These are phyloP conservation scores for Chironomus tepperi DNA, from an alignment of 1,140 invertebrate species.

Conservation along the genomic window DNA sequence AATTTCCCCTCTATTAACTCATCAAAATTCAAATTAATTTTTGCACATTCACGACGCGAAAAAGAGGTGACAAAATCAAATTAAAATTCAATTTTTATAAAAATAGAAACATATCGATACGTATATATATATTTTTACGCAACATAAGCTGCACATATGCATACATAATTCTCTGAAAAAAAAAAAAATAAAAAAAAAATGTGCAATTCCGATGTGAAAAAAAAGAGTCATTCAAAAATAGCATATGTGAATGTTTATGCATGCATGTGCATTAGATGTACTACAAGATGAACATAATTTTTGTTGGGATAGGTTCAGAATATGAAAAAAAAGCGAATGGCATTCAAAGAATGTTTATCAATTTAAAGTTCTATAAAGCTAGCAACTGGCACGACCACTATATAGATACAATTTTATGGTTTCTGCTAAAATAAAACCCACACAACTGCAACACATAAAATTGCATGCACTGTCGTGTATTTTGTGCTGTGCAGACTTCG, in stretches of 20 bases:
- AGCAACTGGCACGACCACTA: background rate
- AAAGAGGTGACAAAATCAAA: no score
- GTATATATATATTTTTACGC: no score
- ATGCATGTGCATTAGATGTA: background rate
- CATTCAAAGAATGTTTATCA: background rate
- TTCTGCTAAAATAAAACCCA: background rate
- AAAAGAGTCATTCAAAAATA: background rate
- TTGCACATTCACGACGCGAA: no score
- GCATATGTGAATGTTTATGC: background rate
- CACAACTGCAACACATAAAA: background rate
- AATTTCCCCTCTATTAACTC: no score
- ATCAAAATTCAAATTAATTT: no score
- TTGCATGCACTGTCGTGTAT: no score
- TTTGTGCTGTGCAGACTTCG: no score
- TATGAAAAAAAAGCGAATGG: background rate
- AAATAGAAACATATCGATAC: no score
- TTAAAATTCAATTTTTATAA: no score
- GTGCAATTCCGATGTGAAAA: background rate
- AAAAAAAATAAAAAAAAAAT: no score
- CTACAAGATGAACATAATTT: background rate
- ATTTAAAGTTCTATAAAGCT: slow-evolving; percentile 14
- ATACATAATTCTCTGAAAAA: background rate
- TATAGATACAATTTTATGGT: background rate
- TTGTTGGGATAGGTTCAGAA: slow-evolving; percentile 11
- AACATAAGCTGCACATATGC: no score